These are phyloP conservation scores for Crematogaster levior DNA, from an alignment of 2,888 invertebrate genomes.

Conservation along the genomic window DNA sequence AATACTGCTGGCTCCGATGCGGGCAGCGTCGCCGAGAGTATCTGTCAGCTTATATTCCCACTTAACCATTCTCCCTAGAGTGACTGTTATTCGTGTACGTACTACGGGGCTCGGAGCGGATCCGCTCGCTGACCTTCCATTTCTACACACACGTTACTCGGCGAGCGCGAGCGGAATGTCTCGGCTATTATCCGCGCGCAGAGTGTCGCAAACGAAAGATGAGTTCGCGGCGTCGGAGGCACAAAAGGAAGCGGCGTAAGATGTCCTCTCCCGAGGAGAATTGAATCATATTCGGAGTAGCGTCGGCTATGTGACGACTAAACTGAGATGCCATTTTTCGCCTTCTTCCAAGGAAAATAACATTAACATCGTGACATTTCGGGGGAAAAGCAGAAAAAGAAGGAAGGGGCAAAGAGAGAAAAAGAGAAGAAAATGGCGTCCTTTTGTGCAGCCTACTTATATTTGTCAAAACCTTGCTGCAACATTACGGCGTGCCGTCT, in stretches of 20 bases:
- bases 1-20: slow-evolving; percentile 35
- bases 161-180: background rate
- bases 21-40: slow-evolving; percentile 48
- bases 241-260: slow-evolving; percentile 28
- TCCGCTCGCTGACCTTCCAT: slow-evolving; percentile 35
- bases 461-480: slow-evolving; percentile 20
- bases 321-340: slow-evolving; percentile 10
- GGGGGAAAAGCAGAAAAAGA: background rate
- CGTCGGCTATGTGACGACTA: background rate
- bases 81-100: slow-evolving; percentile 36
- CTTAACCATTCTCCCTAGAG: slow-evolving; percentile 44
- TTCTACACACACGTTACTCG: slow-evolving; percentile 7
- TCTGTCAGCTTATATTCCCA: slow-evolving; percentile 50
- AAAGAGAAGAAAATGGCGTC: background rate
- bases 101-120: slow-evolving; percentile 4
- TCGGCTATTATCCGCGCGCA: slow-evolving; percentile 6
- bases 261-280: background rate
- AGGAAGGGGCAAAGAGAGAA: background rate
- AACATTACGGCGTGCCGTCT: slow-evolving; percentile 16
- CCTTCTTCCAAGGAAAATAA: slow-evolving; percentile 2
- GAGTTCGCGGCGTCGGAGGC: slow-evolving; percentile 20
- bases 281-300: slow-evolving; percentile 19
- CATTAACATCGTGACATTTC: background rate
- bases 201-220: slow-evolving; percentile 20
- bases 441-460: background rate